Percentiles rank a stretch among this genome's conserved stretches.
Conservation (phyloP, 1,140 invertebrate species). For the Euwallacea fornicatus region DNA sequence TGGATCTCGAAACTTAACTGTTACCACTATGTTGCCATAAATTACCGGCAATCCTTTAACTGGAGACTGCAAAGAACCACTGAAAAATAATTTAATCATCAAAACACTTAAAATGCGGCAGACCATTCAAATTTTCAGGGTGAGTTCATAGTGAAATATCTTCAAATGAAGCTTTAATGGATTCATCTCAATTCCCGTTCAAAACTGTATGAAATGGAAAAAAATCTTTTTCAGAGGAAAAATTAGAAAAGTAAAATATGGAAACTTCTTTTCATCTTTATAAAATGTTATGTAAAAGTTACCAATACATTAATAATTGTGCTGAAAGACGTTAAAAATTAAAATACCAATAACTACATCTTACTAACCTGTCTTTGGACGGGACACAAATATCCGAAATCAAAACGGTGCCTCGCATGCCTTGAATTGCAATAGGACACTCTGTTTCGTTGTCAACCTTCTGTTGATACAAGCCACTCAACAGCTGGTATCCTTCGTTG, state of each 20-base stretch:
- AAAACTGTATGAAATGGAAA: too few species aligned
- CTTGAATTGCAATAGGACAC: conserved; percentile 63
- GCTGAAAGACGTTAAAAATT: too few species aligned
- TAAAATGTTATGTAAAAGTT: too few species aligned
- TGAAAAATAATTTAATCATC: conserved; percentile 12
- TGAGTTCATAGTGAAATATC: too few species aligned
- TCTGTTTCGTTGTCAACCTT: conserved; percentile 57
- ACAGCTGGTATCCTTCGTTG: conserved; percentile 69
- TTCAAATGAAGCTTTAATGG: too few species aligned
- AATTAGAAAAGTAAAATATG: too few species aligned
- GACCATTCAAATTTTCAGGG: neutral
- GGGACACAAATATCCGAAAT: conserved; percentile 61
- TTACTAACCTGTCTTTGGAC: conserved; percentile 7
- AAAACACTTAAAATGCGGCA: neutral
- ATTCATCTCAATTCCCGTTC: too few species aligned
- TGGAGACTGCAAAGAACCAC: conserved; percentile 67
- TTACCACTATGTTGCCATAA: conserved; percentile 62
- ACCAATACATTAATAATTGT: too few species aligned
- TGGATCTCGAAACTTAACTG: conserved; percentile 80
- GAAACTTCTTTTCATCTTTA: too few species aligned
- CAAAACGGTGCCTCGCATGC: conserved; percentile 74
- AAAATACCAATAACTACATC: neutral
- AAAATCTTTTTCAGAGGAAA: too few species aligned
- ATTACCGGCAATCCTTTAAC: conserved; percentile 67
- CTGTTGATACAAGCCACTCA: conserved; percentile 69